phyloP scores from a whole-genome alignment of 1,140 invertebrate genomes.

The Procambarus clarkii region DNA sequence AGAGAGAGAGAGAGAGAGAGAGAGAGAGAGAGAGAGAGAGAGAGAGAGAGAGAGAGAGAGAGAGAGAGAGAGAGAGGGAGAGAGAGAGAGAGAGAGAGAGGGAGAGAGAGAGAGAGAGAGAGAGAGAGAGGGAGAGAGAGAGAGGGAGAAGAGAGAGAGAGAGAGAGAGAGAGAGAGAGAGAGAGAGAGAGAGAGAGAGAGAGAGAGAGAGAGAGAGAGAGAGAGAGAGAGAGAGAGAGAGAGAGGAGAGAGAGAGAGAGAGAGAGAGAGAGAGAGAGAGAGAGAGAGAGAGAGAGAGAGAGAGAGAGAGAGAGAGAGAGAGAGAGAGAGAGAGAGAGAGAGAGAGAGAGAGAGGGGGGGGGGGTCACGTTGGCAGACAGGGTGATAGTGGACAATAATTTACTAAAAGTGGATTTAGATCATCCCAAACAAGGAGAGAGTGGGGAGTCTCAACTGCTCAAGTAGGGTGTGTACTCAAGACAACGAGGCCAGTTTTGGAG shows the following conservation, averaged over 20 bases:
- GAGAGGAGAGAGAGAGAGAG: slow-evolving; percentile 1
- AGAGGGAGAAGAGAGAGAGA: background rate
- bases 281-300: background rate
- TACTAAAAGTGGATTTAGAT: too few species aligned
- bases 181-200: too few species aligned
- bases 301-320: background rate
- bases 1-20: slow-evolving; percentile 29
- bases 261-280: background rate
- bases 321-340: slow-evolving; percentile 10
- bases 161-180: background rate
- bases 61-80: too few species aligned
- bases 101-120: background rate
- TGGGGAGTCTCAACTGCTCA: too few species aligned
- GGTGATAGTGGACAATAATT: too few species aligned
- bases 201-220: too few species aligned
- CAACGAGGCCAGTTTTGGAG: too few species aligned
- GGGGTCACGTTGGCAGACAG: too few species aligned
- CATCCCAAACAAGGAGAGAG: too few species aligned
- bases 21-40: background rate
- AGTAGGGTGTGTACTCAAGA: too few species aligned
- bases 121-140: background rate
- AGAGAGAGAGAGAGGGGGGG: background rate
- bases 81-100: too few species aligned
- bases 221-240: background rate
- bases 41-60: too few species aligned